phyloP scores from a whole-genome alignment of 2,888 invertebrate species.

The Elgonia sp. region DNA sequence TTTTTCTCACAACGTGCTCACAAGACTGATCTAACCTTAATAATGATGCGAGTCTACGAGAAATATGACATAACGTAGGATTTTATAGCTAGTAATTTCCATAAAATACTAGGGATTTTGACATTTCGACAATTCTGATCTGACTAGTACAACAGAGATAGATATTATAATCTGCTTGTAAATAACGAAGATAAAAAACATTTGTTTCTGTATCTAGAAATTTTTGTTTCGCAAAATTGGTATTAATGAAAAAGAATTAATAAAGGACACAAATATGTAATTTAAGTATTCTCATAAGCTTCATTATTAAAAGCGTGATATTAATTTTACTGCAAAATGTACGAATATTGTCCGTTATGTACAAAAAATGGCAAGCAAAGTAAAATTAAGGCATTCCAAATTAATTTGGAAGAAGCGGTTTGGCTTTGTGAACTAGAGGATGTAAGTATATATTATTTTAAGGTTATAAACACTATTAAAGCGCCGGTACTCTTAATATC shows the following conservation, averaged over 20 bases:
- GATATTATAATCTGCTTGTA: too few species aligned
- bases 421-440: conserved; percentile 81
- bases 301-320: neutral
- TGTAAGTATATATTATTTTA: conserved; percentile 76
- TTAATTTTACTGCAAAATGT: conserved; percentile 77
- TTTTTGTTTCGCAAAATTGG: too few species aligned
- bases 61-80: too few species aligned
- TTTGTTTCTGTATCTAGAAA: too few species aligned
- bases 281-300: too few species aligned
- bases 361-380: conserved; percentile 80
- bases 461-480: conserved; percentile 17
- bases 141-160: too few species aligned
- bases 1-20: too few species aligned
- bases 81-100: too few species aligned
- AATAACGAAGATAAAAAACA: too few species aligned
- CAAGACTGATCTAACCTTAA: too few species aligned
- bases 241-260: neutral
- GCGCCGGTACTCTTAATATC: neutral
- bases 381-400: conserved; percentile 81
- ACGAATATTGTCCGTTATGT: conserved; percentile 83
- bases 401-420: conserved; percentile 83
- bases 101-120: neutral
- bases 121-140: neutral
- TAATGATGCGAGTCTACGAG: too few species aligned
- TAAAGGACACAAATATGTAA: neutral